These are phyloP conservation scores for Ictalurus furcatus DNA, from an alignment of 2,113 vertebrate species.

Conservation along the genomic window DNA sequence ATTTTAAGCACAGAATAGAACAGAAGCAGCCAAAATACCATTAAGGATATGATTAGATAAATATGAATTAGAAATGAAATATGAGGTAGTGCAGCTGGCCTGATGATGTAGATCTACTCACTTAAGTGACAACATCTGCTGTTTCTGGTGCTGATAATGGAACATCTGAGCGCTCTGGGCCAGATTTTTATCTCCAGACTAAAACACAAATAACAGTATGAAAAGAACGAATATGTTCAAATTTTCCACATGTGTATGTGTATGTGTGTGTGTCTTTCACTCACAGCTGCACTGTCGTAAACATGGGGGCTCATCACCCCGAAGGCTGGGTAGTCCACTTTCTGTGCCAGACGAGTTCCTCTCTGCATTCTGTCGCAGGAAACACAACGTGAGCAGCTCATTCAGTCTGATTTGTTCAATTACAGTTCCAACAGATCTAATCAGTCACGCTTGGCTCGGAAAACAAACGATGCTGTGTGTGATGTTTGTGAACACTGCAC, in stretches of 20 bases:
- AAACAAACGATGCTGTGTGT: background rate
- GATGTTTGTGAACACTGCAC: background rate
- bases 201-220: constrained; percentile 6
- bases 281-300: constrained; percentile 79
- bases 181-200: constrained; percentile 89
- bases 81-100: background rate
- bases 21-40: background rate
- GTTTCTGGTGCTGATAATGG: constrained; percentile 95
- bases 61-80: background rate
- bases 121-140: constrained; percentile 94
- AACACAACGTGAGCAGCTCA: background rate
- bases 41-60: constrained; percentile 9
- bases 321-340: constrained; percentile 77
- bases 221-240: background rate
- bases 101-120: constrained; percentile 62
- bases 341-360: constrained; percentile 78
- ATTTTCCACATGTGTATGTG: background rate
- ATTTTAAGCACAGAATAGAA: background rate
- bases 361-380: constrained; percentile 79
- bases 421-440: constrained; percentile 1
- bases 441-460: background rate
- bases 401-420: constrained; percentile 6
- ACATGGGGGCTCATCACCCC: constrained; percentile 67
- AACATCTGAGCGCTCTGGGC: constrained; percentile 93
- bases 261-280: constrained; percentile 45